phyloP scores from a whole-genome alignment of 2,113 vertebrate genomes.

The Prionailurus bengalensis region DNA sequence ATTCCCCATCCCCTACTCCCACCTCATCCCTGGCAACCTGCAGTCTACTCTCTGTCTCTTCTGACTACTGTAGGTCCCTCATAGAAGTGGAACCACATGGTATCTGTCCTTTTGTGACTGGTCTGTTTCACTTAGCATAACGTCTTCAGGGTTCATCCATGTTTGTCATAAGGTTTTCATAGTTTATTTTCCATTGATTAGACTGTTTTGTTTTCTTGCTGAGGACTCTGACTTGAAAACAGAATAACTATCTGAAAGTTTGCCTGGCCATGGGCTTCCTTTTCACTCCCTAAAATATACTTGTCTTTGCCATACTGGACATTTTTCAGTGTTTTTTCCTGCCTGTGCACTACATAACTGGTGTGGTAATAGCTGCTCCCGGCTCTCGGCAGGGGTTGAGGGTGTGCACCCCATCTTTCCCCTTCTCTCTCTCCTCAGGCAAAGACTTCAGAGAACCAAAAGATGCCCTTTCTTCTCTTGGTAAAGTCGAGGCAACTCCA shows the following conservation, averaged over 20 bases:
- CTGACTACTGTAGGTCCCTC: not conserved
- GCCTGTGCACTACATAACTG: not conserved
- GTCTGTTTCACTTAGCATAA: not conserved
- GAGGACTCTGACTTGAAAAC: not conserved
- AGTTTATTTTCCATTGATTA: not conserved
- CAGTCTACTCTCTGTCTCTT: not conserved
- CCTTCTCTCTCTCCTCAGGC: too few relatives aligned
- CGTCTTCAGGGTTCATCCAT: not conserved
- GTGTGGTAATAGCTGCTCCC: not conserved
- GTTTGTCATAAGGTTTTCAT: not conserved
- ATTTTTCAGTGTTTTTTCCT: not conserved
- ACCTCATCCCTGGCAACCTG: not conserved
- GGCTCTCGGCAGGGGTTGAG: not conserved
- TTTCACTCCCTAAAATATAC: not conserved
- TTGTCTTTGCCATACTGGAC: not conserved
- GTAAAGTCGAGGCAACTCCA: not conserved
- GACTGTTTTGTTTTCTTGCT: not conserved
- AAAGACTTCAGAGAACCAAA: not conserved
- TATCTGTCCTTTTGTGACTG: not conserved
- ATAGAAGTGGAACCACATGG: not conserved
- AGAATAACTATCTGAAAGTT: not conserved
- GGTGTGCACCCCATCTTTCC: fast-evolving
- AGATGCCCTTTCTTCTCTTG: not conserved
- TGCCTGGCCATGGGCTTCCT: not conserved
- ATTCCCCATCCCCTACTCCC: not conserved